Base-by-base conservation (phyloP, 2,888 invertebrate genomes). In the Apantesis nais region DNA sequence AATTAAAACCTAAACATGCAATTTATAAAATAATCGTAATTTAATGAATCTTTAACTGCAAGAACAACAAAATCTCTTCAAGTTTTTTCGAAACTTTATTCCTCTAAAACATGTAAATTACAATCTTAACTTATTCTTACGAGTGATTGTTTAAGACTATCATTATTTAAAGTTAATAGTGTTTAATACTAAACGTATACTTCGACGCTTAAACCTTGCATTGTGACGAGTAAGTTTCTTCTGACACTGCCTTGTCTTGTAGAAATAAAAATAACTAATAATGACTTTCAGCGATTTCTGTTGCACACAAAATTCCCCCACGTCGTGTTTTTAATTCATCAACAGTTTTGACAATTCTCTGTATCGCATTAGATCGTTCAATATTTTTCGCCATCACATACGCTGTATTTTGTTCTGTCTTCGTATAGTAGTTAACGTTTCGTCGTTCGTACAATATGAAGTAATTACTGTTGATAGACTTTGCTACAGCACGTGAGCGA, bases 351-450 rank as follows among this genome's bases (percentile, higher is more conserved):
- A 66, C 66, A 41, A 48, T 58, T 1, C 58, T 66, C 19, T 58
- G 55, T 58, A 66, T 66, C 5, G 37, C 39, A 7, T 37, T 25
- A n/a, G 62, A 62, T n/a, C 11, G 66, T 12, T 66, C 58, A 58
- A 66, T 66, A 22, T 37, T 66, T 22, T 39, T 66, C 19, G 67
- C 67, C 60, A 60, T 67, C 14, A 60, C 60, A 0, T 55, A 31
- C 5, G 66, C 66, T 12, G 66, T 66, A 25, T 68, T 68, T 52
- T 19, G 66, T 39, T 66, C 66, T 39, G 9, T 11, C 58, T 66
- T 22, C 58, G 66, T 66, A 2, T 66, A 66, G 22, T 58, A 39
- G 19, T 55, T 66, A 2, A 58, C 66, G 12, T 58, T 66, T 11
- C 55, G 55, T 7, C 39, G 25, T 58, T 66, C 66, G n/a, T 66